Evolutionary conservation across 1,140 invertebrate genomes (phyloP).

Genomic region (Drosophila kurseongensis): DNA sequence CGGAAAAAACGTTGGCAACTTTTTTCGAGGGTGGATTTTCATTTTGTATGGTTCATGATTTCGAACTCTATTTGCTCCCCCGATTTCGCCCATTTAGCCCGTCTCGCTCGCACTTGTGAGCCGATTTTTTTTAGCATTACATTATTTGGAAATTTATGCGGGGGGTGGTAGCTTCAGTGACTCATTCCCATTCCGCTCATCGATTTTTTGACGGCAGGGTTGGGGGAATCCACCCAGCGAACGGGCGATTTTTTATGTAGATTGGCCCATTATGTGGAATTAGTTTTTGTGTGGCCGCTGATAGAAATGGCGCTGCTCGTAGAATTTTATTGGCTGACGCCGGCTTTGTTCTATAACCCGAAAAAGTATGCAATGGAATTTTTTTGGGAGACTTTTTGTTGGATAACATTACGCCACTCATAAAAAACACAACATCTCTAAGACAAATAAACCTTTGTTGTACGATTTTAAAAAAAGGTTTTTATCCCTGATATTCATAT

Average conservation of each 20-base stretch:
- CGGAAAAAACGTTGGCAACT: constrained; percentile 62
- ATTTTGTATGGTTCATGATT: constrained; percentile 82
- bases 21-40: constrained; percentile 81
- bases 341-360: constrained; percentile 1
- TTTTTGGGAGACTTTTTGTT: background rate
- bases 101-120: constrained; percentile 28
- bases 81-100: constrained; percentile 15
- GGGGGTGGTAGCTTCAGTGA: constrained; percentile 61
- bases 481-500: no score
- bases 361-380: constrained; percentile 20
- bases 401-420: background rate
- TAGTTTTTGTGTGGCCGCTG: constrained; percentile 61
- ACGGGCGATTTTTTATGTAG: constrained; percentile 77
- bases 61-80: constrained; percentile 75
- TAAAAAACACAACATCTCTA: background rate
- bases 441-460: no score
- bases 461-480: no score
- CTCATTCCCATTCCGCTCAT: constrained; percentile 52
- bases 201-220: constrained; percentile 63
- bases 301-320: constrained; percentile 71
- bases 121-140: constrained; percentile 72
- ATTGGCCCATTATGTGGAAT: constrained; percentile 79
- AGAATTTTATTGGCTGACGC: constrained; percentile 68
- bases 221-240: constrained; percentile 6
- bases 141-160: constrained; percentile 82